A percentile compares a stretch with the other conserved stretches of the same genome.
These are phyloP conservation scores for Seira ritae DNA, from an alignment of 2,888 invertebrate species.

Conservation along the genomic window DNA sequence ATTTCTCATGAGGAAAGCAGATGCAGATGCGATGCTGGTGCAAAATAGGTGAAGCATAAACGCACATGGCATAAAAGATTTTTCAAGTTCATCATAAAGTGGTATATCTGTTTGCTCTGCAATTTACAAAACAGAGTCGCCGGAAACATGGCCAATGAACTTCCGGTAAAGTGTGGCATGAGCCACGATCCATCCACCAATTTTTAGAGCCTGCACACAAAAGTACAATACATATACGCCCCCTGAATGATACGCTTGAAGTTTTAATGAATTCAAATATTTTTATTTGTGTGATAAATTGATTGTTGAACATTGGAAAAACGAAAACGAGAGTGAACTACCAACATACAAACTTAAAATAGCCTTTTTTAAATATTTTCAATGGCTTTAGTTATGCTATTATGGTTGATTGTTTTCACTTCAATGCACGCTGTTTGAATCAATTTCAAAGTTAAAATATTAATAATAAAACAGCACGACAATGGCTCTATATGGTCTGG, in stretches of 20 bases:
- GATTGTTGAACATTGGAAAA: neutral
- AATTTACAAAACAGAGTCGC: neutral
- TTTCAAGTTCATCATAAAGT: constrained; percentile 60
- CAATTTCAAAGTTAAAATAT: too few species aligned
- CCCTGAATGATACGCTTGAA: neutral
- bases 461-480: too few species aligned
- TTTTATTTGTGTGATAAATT: neutral
- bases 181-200: neutral
- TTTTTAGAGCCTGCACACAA: too few species aligned
- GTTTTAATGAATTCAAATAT: neutral
- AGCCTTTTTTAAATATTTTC: too few species aligned
- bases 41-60: neutral
- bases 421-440: too few species aligned
- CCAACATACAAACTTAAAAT: too few species aligned
- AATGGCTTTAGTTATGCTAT: too few species aligned
- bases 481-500: too few species aligned
- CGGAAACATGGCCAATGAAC: constrained; percentile 73
- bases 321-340: neutral
- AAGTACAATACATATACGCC: neutral
- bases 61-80: constrained; percentile 7
- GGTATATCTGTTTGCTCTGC: neutral
- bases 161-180: constrained; percentile 59
- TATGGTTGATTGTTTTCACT: too few species aligned
- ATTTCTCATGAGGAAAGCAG: too few species aligned
- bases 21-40: neutral